These are phyloP conservation scores for Stenotaenia linearis DNA, from an alignment of 2,888 invertebrate genomes.

Conservation along the genomic window DNA sequence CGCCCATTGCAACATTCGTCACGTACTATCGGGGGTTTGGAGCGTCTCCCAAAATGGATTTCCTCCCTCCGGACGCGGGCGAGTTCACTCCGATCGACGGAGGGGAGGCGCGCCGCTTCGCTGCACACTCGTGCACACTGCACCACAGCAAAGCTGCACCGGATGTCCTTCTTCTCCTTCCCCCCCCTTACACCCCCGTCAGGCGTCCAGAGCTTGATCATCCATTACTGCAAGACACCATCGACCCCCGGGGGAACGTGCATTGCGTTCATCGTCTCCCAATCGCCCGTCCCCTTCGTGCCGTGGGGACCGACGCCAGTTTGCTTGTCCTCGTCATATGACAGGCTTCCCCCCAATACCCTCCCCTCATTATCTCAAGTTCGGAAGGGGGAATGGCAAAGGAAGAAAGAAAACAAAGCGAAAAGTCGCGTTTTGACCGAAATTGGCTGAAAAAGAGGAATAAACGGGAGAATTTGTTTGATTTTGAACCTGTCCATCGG, in stretches of 20 bases:
- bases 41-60: constrained; percentile 24
- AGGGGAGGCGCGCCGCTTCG: background rate
- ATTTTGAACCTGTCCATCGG: background rate
- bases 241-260: background rate
- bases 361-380: background rate
- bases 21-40: background rate
- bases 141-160: background rate
- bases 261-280: background rate
- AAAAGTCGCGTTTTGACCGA: no score
- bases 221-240: constrained; percentile 9
- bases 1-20: constrained; percentile 8
- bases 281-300: constrained; percentile 1
- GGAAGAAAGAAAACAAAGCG: background rate
- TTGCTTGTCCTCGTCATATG: constrained; percentile 1
- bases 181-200: background rate
- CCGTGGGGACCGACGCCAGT: constrained; percentile 15
- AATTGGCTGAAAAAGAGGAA: background rate
- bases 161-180: background rate
- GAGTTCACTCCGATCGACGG: background rate
- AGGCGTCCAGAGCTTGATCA: constrained; percentile 2
- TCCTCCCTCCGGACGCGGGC: constrained; percentile 21
- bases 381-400: background rate
- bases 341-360: background rate
- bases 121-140: no score
- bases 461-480: background rate